Evolutionary conservation across 2,797 vertebrate genomes (phyloP), one percentile per base, ranked within the genome.

Genomic region (Borostomias antarcticus): DNA sequence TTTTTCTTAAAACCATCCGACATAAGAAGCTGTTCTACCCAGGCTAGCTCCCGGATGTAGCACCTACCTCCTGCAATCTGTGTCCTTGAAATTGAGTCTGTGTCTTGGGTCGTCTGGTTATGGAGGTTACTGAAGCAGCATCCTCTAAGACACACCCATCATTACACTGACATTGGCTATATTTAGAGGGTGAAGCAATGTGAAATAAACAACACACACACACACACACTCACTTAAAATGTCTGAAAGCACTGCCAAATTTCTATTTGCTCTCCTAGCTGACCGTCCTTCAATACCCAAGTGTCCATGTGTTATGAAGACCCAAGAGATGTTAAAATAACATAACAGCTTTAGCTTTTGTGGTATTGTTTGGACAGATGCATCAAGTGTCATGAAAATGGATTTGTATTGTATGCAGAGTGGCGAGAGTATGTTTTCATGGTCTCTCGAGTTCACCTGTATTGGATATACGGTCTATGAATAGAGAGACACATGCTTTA

Each of bases 101-200:
- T 80, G 82, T 89, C 77, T 64, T 66, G 52, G 76, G 69, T 70
- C 54, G 58, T 70, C 68, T 25, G 57, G 60, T 56, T 59, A 51
- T 28, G 32, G 4, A 70, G 70, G 75, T 88, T 90, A 85, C 89
- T 89, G 37, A 40, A 75, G 52, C 74, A 89, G 89, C 90, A 92
- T 91, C 90, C 78, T 65, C 63, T 11, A 73, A 69, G 84, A 82
- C 85, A 83, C 92, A 83, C 88, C 88, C 89, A 87, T 83, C 68
- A 66, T 76, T 80, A 85, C 76, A 85, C 82, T 81, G 89, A 45
- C 82, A 77, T 3, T 8, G 62, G 66, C 56, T 92, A 91, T 88
- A 90, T 92, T 89, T 93, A 91, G 87, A 78, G 25, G 30, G 40
- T 13, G 5, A 51, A 72, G 64, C 32, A 68, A 61, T 64, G 68